Percentiles rank a stretch among this genome's conserved stretches.
Evolutionary conservation across 2,113 vertebrate species (phyloP).

Genomic region (Oryzias woworae): DNA sequence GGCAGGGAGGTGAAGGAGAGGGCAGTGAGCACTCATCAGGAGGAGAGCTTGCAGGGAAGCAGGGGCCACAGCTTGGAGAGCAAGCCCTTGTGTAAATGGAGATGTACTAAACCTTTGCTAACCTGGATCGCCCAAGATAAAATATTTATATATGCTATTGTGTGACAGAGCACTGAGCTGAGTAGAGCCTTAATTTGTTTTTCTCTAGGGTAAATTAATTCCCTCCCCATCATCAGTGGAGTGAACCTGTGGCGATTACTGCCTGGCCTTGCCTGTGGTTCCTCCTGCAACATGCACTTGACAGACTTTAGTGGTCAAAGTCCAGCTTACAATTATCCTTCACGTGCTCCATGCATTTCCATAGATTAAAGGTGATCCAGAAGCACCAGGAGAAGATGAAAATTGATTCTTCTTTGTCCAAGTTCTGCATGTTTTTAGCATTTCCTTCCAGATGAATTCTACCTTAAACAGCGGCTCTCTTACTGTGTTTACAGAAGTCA

Average conservation of each 20-base stretch:
- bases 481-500: slow-evolving; percentile 27
- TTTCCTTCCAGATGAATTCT: slow-evolving; percentile 2
- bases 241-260: slow-evolving; percentile 71
- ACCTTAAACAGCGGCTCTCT: slow-evolving; percentile 13
- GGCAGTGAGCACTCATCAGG: slow-evolving; percentile 61
- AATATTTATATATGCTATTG: slow-evolving; percentile 86
- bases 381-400: slow-evolving; percentile 51
- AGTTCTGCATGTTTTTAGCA: slow-evolving; percentile 6
- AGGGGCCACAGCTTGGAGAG: slow-evolving; percentile 66
- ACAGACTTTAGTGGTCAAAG: slow-evolving; percentile 76
- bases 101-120: slow-evolving; percentile 80
- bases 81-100: slow-evolving; percentile 76
- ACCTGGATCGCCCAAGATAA: slow-evolving; percentile 79
- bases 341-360: slow-evolving; percentile 75
- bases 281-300: slow-evolving; percentile 66
- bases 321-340: slow-evolving; percentile 79
- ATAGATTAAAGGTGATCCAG: slow-evolving; percentile 77
- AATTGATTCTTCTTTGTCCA: slow-evolving; percentile 19
- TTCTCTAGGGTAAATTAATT: slow-evolving; percentile 78
- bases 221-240: slow-evolving; percentile 74
- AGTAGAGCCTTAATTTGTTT: slow-evolving; percentile 79
- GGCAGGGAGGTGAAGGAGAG: slow-evolving; percentile 63
- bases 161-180: slow-evolving; percentile 62
- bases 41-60: slow-evolving; percentile 59
- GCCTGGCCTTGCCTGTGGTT: slow-evolving; percentile 45